Conservation (phyloP, 2,113 vertebrate genomes). For the Pelmatolapia mariae region DNA sequence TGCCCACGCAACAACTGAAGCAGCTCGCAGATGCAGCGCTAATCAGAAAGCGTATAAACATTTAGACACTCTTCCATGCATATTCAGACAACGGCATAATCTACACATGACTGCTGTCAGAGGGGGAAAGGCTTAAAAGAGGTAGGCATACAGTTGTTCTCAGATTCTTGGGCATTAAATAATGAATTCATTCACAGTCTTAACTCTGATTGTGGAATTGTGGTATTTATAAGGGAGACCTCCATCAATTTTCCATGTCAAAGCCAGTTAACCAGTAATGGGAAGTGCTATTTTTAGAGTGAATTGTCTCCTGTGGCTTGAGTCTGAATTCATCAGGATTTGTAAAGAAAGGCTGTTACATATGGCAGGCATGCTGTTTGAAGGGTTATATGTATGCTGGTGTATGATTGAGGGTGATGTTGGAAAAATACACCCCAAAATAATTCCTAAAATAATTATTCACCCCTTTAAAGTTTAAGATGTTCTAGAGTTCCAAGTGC, state of each 20-base stretch:
- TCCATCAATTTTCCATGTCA: neutral
- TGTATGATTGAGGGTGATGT: neutral
- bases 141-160: neutral
- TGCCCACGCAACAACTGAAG: constrained; percentile 11
- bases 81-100: constrained; percentile 7
- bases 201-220: neutral
- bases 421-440: neutral
- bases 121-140: neutral
- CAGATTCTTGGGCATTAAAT: neutral
- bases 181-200: neutral
- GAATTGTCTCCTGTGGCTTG: neutral
- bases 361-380: neutral
- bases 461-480: neutral
- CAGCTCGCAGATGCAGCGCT: neutral
- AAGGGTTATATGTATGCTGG: neutral
- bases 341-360: neutral
- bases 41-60: neutral
- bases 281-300: neutral
- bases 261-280: neutral
- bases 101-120: neutral
- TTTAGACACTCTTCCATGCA: neutral
- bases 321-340: neutral
- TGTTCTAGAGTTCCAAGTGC: neutral
- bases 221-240: neutral
- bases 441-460: neutral